A percentile compares a stretch with the other conserved stretches of the same genome.
Evolutionary conservation across 2,113 vertebrate genomes (phyloP).

Genomic region (Gopherus flavomarginatus): DNA sequence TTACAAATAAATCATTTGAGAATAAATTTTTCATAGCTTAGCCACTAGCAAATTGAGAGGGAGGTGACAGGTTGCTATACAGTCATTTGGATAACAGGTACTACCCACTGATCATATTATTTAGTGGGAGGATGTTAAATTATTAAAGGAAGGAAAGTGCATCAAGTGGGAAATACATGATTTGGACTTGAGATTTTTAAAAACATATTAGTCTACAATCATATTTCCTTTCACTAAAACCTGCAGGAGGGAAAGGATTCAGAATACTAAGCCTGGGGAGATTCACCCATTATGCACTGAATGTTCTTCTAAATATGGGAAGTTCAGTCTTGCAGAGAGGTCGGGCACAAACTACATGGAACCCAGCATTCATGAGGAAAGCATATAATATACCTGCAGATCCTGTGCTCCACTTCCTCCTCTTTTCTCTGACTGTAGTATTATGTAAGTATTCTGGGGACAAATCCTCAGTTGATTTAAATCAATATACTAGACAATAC

Average conservation of each 20-base stretch:
- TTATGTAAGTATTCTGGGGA: neutral
- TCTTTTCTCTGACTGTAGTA: neutral
- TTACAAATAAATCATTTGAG: neutral
- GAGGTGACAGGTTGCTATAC: neutral
- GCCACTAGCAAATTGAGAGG: neutral
- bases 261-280: neutral
- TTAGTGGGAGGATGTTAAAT: neutral
- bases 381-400: neutral
- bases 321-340: neutral
- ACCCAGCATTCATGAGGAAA: neutral
- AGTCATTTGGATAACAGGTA: neutral
- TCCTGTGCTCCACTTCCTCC: neutral
- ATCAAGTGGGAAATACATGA: neutral
- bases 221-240: neutral
- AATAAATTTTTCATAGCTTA: neutral
- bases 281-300: neutral
- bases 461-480: neutral
- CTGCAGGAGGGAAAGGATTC: neutral
- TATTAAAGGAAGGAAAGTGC: neutral
- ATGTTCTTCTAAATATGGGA: neutral
- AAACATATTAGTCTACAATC: neutral
- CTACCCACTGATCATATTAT: neutral
- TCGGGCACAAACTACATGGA: neutral
- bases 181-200: neutral
- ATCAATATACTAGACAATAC: neutral